Percentiles rank a stretch among this genome's conserved stretches.
Evolutionary conservation across 2,888 invertebrate genomes (phyloP).

Genomic region (Plutella xylostella): DNA sequence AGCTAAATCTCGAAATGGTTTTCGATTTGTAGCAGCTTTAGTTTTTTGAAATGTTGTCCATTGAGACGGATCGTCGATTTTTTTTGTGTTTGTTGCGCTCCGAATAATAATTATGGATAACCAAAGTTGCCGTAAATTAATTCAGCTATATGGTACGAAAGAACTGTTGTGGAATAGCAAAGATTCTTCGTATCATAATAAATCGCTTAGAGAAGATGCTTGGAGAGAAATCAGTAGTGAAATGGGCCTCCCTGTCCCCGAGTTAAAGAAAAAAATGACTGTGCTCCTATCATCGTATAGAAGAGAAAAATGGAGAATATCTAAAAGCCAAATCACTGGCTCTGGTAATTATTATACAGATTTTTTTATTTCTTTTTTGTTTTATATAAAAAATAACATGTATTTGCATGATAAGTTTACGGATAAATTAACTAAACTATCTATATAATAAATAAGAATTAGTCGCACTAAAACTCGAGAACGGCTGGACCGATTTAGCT

Average conservation of each 20-base stretch:
- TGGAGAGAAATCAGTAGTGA: conserved; percentile 14
- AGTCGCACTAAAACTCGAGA: not conserved
- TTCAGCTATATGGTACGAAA: conserved; percentile 15
- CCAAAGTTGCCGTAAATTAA: conserved; percentile 14
- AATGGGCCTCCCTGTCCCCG: conserved; percentile 6
- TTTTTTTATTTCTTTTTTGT: not conserved
- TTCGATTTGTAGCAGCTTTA: too few relatives aligned
- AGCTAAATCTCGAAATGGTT: too few relatives aligned
- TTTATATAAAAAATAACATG: not conserved
- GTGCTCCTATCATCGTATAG: conserved; percentile 3
- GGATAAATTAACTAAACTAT: not conserved
- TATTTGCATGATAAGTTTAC: not conserved
- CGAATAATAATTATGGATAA: conserved; percentile 8
- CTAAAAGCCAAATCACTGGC: conserved; percentile 1
- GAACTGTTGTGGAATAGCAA: conserved; percentile 15
- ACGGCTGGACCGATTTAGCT: too few relatives aligned
- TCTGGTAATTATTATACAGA: conserved; percentile 2
- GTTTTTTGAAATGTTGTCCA: too few relatives aligned
- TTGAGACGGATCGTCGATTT: not conserved
- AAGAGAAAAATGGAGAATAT: conserved; percentile 4
- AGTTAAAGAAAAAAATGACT: conserved; percentile 7
- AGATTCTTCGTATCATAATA: conserved; percentile 15
- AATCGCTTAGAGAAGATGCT: conserved; percentile 15
- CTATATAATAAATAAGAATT: not conserved
- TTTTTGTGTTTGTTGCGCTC: not conserved